A percentile compares a stretch with the other conserved stretches of the same genome.
Evolutionary conservation across 2,113 vertebrate genomes (phyloP).

Genomic region (Syrmaticus mikado): DNA sequence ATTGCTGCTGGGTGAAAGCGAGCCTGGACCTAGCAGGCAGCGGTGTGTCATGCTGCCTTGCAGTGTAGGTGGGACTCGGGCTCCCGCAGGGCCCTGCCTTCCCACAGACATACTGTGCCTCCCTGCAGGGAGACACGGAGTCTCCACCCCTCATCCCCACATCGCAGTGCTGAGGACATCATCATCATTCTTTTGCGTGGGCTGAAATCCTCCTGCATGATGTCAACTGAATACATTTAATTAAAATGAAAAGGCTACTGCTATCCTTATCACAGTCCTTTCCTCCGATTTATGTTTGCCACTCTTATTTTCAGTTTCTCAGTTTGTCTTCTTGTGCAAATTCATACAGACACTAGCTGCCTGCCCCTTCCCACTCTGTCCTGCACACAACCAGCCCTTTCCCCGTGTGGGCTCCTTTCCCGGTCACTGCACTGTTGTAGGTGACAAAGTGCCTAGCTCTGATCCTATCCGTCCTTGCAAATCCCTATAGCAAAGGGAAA

Average conservation of each 20-base stretch:
- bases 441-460: background rate
- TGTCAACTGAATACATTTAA: slow-evolving; percentile 3
- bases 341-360: background rate
- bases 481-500: background rate
- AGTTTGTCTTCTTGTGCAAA: background rate
- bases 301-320: background rate
- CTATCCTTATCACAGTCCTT: background rate
- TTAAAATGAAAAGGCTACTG: background rate
- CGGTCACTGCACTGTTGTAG: background rate
- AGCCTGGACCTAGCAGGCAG: background rate
- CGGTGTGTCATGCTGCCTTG: background rate
- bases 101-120: background rate
- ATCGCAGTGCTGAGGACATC: background rate
- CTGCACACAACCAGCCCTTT: background rate
- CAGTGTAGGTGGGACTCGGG: slow-evolving; percentile 36
- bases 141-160: slow-evolving; percentile 14
- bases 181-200: background rate
- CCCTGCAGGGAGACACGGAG: fast-evolving
- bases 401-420: fast-evolving
- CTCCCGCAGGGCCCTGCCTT: background rate
- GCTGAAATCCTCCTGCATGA: background rate
- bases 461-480: background rate
- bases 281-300: fast-evolving
- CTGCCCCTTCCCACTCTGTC: background rate
- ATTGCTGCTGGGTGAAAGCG: background rate